Evolutionary conservation across 2,888 invertebrate genomes (phyloP), one percentile per base, ranked within the genome.

Genomic region (Ferrisia virgata): DNA sequence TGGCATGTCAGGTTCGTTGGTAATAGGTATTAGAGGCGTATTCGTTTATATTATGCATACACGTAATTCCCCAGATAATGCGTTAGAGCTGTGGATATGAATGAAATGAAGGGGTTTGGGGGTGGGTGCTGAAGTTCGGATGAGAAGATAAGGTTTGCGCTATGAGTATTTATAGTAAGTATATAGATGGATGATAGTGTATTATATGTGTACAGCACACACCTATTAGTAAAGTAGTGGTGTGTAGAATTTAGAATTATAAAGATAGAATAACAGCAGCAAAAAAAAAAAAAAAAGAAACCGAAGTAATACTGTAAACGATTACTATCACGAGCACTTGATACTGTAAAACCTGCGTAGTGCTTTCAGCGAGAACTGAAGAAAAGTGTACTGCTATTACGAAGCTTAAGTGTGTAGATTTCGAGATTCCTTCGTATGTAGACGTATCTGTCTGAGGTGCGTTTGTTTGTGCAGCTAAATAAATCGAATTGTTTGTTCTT

Each of bases 1-100:
- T 64, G 64, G 13, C 28, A 64, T 15, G 13, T 64, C 28, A 64
- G 64, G 64, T 64, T 18, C 47, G 47, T 47, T 18, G 2, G 13
- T 64, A 64, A 64, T 64, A 31, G 28, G 64, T 64, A 64, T 64
- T 64, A 64, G 15, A 64, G 64, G 64, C 64, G 64, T 64, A 64
- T 64, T 64, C 64, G 64, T 15, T 25, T 64, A 15, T 64, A 58
- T 58, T 58, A 31, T 13, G 8, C 28, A 31, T 15, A 28, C 64
- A 64, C 64, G 64, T 28, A 64, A 64, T 64, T 64, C 64, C 64
- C 64, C 28, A 2, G 31, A 28, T 31, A 64, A 28, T 64, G 1
- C 28, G 28, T 15, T 64, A 13, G 28, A 64, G 28, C n/a, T 25
- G 28, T 28, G 28, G 28, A 28, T 15, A 28, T 28, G 13, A 2